These are phyloP conservation scores for Gymnarchus niloticus DNA, from an alignment of 2,113 vertebrate species.

Conservation along the genomic window DNA sequence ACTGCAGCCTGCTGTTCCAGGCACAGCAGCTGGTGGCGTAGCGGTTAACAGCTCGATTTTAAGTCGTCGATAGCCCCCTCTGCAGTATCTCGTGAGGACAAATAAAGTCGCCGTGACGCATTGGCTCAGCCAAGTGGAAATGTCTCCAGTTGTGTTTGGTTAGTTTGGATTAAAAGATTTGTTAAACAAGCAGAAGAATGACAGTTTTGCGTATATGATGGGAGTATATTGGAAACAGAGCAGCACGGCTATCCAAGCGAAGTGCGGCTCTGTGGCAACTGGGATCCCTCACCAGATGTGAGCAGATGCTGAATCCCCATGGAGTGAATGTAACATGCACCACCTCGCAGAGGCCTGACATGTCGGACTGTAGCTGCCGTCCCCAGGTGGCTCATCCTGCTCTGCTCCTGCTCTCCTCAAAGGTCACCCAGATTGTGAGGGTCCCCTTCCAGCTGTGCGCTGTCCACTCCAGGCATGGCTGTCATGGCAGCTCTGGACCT, in stretches of 20 bases:
- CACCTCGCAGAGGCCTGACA: not conserved
- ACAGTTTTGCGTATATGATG: not conserved
- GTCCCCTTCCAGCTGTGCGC: not conserved
- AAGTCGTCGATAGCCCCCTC: not conserved
- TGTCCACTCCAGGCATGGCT: not conserved
- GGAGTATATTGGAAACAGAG: not conserved
- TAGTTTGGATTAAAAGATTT: not conserved
- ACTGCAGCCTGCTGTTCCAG: not conserved
- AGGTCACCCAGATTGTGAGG: not conserved
- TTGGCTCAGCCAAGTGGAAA: not conserved
- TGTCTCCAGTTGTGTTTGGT: not conserved
- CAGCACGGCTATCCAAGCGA: not conserved
- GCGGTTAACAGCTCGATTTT: not conserved
- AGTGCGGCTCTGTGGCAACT: not conserved
- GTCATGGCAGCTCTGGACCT: not conserved
- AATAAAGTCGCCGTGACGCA: not conserved
- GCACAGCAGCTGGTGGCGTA: not conserved
- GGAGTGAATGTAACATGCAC: not conserved
- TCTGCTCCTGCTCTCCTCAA: not conserved
- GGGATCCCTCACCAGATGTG: slow-evolving; percentile 8
- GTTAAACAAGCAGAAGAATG: not conserved
- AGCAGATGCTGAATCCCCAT: not conserved
- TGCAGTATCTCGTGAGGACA: not conserved
- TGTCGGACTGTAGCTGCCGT: not conserved
- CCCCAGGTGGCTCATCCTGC: not conserved